phyloP scores from a whole-genome alignment of 2,888 invertebrate species.

The Pocota personata region DNA sequence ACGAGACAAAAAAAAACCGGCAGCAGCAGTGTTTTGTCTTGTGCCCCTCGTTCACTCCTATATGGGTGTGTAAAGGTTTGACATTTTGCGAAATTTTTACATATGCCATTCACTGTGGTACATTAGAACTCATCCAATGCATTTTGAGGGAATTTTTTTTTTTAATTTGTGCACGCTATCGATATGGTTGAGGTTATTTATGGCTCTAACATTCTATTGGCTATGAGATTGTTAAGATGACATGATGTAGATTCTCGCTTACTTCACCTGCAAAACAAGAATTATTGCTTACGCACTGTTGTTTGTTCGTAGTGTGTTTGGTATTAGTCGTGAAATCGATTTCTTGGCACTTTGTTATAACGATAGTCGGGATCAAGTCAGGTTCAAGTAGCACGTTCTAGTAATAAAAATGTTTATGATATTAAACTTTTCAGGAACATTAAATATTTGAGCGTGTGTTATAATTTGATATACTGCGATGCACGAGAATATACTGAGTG shows the following conservation, averaged over 20 bases:
- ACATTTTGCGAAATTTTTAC: conserved; percentile 30
- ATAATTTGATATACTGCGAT: background rate
- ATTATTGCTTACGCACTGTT: conserved; percentile 29
- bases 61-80: background rate
- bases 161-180: conserved; percentile 26
- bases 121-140: background rate
- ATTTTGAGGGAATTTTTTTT: conserved; percentile 18
- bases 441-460: conserved; percentile 27
- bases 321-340: background rate
- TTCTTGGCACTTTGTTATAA: conserved; percentile 42
- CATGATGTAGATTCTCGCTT: conserved; percentile 26
- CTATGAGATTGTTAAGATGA: background rate
- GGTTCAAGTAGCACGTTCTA: conserved; percentile 48
- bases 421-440: conserved; percentile 16
- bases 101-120: conserved; percentile 14
- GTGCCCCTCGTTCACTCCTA: conserved; percentile 14
- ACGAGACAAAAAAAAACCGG: background rate
- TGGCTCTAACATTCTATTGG: conserved; percentile 13
- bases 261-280: conserved; percentile 45
- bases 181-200: conserved; percentile 44
- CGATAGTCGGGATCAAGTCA: conserved; percentile 34
- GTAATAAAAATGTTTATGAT: conserved; percentile 51
- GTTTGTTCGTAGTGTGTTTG: background rate
- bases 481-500: background rate
- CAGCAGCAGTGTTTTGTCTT: conserved; percentile 45